These are phyloP conservation scores for Schizaphis graminum DNA, from an alignment of 2,888 invertebrate genomes.

Conservation along the genomic window DNA sequence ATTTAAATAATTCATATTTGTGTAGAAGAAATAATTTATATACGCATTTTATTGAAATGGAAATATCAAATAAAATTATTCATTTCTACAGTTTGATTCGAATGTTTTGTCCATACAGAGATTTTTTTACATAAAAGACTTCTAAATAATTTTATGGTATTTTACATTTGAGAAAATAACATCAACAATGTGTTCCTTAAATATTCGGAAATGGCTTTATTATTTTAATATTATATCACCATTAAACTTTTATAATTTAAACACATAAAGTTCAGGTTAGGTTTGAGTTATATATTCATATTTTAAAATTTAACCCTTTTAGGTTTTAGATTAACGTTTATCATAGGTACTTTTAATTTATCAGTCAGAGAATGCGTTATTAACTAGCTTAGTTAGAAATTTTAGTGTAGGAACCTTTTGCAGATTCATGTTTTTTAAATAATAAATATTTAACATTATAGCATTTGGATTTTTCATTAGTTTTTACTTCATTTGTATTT, in stretches of 20 bases:
- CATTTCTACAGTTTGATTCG: not conserved
- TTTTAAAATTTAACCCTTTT: not conserved
- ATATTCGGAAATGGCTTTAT: not conserved
- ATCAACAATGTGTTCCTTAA: not conserved
- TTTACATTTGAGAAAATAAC: not conserved
- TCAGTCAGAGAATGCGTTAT: not conserved
- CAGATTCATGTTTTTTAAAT: not conserved
- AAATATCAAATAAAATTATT: not conserved
- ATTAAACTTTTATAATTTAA: not conserved
- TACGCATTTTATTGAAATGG: not conserved
- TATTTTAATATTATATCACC: not conserved
- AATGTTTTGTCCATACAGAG: not conserved
- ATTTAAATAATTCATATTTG: not conserved
- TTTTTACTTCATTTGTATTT: too few relatives aligned
- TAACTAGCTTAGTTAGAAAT: too few relatives aligned
- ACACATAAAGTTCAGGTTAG: not conserved
- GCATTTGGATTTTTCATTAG: not conserved
- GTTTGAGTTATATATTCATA: not conserved
- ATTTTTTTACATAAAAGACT: not conserved
- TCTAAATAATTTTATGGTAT: not conserved
- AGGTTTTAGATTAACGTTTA: not conserved
- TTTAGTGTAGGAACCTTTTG: not conserved
- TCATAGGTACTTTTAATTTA: not conserved
- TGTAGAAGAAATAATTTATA: not conserved
- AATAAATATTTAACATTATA: not conserved